Base-by-base conservation (phyloP, 2,888 invertebrate genomes). In the Microdon myrmicae region DNA sequence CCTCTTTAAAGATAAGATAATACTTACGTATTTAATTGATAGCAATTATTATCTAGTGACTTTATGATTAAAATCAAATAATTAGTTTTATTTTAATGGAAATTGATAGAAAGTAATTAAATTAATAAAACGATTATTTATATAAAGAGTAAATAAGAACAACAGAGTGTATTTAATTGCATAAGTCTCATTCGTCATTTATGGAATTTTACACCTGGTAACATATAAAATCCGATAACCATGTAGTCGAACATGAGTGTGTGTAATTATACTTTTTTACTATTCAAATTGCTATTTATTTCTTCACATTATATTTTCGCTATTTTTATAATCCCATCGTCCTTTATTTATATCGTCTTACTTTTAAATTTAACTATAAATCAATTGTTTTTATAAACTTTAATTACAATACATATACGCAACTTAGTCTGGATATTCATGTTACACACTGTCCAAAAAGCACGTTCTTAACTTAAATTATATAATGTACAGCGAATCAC, bases 41-140 rank as follows among this genome's bases (percentile, higher is more conserved):
- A 37, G 38, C 43, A 43, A 34, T 64, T 53, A 58, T 64, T 32
- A 53, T 53, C 17, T 23, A 64, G 31, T 64, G 51, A 64, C 53
- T 58, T 53, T 47, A 64, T 51, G 34, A 45, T 55, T 49, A 35
- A 56, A 64, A 56, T 14, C 4, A 26, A 14, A 3, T 37, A 49
- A 49, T 51, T 64, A 64, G 64, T 64, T 64, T 51, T 64, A 64
- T 64, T 64, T 64, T 64, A 64, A 58, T 64, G 64, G 53, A 64
- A 64, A 64, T 64, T 64, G 58, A 64, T 64, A 64, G 64, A 64
- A 12, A 41, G 32, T 61, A 61, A 64, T 58, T 64, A 47, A 64
- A 64, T 64, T 64, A 48, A 60, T 48, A 25, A 51, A 64, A 64
- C 51, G 56, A 64, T 64, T 58, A 64, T 64, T 64, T 64, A 64